Percentiles rank a stretch among this genome's conserved stretches.
Conservation (phyloP, 2,113 vertebrate species). For the Origma solitaria region DNA sequence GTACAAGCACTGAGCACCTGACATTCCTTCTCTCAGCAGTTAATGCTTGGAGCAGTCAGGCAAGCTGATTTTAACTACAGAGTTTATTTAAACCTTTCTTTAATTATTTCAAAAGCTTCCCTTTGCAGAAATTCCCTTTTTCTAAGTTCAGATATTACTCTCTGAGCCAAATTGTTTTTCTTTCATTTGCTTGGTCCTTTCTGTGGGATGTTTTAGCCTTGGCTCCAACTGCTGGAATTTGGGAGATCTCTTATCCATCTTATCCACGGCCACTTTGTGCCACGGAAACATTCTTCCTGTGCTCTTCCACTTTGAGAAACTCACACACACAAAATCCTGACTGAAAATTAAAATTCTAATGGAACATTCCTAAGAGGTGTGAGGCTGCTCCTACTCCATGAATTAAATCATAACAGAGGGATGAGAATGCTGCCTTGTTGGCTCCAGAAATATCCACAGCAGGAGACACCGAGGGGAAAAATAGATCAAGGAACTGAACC, state of each 20-base stretch:
- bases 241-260: background rate
- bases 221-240: background rate
- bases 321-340: background rate
- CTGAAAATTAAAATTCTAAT: background rate
- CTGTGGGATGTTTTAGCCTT: background rate
- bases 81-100: background rate
- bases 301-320: background rate
- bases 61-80: background rate
- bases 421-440: background rate
- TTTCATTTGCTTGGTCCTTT: background rate
- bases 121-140: background rate
- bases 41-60: background rate
- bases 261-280: background rate
- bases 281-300: background rate
- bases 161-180: background rate
- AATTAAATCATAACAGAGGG: background rate
- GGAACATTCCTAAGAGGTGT: background rate
- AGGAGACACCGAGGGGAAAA: background rate
- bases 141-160: background rate
- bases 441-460: background rate
- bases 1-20: background rate
- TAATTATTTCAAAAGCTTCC: background rate
- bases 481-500: background rate
- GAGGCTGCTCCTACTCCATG: background rate
- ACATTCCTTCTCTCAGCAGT: background rate